A percentile compares a stretch with the other conserved stretches of the same genome.
Conservation (phyloP, 1,140 invertebrate species). For the Tetramorium alpestre region DNA sequence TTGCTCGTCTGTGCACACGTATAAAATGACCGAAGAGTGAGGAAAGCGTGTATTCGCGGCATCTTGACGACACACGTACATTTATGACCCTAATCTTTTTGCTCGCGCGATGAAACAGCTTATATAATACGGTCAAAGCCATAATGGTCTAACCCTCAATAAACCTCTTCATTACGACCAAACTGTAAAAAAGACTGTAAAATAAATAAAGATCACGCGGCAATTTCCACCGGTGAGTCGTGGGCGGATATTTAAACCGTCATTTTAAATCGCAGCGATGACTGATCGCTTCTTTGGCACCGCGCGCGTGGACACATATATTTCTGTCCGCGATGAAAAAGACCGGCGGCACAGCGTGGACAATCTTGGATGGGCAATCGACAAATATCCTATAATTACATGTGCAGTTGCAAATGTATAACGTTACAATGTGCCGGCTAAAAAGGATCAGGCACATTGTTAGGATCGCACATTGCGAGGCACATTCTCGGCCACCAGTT, state of each 20-base stretch:
- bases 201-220: not conserved
- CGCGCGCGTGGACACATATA: not conserved
- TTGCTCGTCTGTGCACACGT: not conserved
- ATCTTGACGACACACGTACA: not conserved
- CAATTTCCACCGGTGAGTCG: not conserved
- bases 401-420: not conserved
- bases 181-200: not conserved
- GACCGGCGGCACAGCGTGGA: not conserved
- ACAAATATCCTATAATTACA: not conserved
- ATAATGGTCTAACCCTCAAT: not conserved
- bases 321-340: not conserved
- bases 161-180: not conserved
- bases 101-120: not conserved
- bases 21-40: conserved; percentile 19
- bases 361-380: not conserved
- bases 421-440: conserved; percentile 4
- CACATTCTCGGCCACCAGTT: conserved; percentile 12
- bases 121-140: not conserved
- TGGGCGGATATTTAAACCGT: not conserved
- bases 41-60: not conserved
- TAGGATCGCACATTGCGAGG: not conserved
- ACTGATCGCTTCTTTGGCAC: conserved; percentile 3
- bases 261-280: not conserved
- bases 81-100: conserved; percentile 21
- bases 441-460: conserved; percentile 22